Evolutionary conservation across 2,113 vertebrate genomes (phyloP).

Genomic region (Panthera uncia): DNA sequence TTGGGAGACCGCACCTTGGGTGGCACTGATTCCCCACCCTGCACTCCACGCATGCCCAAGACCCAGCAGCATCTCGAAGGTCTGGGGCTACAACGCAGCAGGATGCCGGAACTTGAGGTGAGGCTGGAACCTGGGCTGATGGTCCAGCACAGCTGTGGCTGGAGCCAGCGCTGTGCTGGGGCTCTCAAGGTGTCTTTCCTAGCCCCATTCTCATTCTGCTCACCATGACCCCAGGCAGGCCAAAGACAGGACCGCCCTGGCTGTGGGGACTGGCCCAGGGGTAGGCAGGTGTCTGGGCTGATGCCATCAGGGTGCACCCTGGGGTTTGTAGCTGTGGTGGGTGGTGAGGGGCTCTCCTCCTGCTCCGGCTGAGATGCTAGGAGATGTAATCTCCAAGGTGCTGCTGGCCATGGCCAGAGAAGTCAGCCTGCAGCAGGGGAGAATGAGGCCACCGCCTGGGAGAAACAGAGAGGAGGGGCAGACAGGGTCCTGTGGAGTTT

Average conservation of each 20-base stretch:
- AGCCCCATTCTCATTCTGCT: too few relatives aligned
- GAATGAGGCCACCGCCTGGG: background rate
- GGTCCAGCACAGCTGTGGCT: background rate
- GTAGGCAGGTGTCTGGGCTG: background rate
- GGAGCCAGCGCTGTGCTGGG: background rate
- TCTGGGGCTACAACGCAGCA: too few relatives aligned
- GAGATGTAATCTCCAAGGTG: background rate
- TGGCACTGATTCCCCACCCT: background rate
- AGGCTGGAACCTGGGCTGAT: background rate
- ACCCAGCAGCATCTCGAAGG: background rate
- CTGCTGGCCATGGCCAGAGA: background rate
- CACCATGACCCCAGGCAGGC: background rate
- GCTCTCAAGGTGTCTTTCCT: rapidly evolving
- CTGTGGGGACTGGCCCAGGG: background rate
- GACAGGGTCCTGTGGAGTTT: rapidly evolving
- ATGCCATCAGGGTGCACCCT: background rate
- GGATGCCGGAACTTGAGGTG: background rate
- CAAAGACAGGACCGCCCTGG: too few relatives aligned
- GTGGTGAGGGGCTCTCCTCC: background rate
- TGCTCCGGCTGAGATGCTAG: background rate
- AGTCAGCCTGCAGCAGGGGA: background rate
- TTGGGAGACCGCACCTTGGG: background rate
- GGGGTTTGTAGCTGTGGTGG: background rate
- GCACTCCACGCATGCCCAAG: rapidly evolving
- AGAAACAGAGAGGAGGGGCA: background rate